These are phyloP conservation scores for Nautilus pompilius DNA, from an alignment of 1,140 invertebrate species.

Conservation along the genomic window DNA sequence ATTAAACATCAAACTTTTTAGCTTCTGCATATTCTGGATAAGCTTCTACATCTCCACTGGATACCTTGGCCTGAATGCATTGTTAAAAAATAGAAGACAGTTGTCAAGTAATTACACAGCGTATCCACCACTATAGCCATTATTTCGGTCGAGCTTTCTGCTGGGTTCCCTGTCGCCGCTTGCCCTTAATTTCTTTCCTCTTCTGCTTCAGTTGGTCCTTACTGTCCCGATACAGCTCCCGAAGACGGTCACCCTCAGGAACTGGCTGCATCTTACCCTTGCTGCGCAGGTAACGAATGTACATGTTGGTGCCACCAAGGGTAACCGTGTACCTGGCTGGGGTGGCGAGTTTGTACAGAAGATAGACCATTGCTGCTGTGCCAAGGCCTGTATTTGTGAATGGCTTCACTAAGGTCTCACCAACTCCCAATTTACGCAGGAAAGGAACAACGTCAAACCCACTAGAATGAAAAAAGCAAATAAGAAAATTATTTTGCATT, in stretches of 20 bases:
- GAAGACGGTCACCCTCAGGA: constrained; percentile 57
- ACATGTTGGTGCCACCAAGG: constrained; percentile 71
- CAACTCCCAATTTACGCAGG: constrained; percentile 71
- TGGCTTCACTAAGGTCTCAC: constrained; percentile 72
- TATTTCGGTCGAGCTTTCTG: no score
- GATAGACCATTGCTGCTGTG: constrained; percentile 82
- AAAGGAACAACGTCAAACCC: constrained; percentile 80
- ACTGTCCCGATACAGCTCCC: constrained; percentile 50
- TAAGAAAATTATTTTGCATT: constrained; percentile 5
- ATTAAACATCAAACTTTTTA: no score
- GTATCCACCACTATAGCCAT: no score
- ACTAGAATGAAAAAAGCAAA: constrained; percentile 59
- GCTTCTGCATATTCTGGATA: no score
- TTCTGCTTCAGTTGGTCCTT: constrained; percentile 64
- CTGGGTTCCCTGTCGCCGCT: no score
- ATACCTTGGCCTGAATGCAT: no score
- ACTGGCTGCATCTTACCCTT: constrained; percentile 70
- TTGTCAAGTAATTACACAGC: no score
- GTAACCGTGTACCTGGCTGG: constrained; percentile 88
- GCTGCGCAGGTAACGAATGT: constrained; percentile 67
- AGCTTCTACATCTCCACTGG: no score
- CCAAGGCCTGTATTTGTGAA: constrained; percentile 72
- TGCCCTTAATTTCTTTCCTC: no score
- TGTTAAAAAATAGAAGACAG: no score
- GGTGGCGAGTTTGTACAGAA: constrained; percentile 87